Conservation (phyloP, 2,888 invertebrate species). For the Acholoe squamosa region DNA sequence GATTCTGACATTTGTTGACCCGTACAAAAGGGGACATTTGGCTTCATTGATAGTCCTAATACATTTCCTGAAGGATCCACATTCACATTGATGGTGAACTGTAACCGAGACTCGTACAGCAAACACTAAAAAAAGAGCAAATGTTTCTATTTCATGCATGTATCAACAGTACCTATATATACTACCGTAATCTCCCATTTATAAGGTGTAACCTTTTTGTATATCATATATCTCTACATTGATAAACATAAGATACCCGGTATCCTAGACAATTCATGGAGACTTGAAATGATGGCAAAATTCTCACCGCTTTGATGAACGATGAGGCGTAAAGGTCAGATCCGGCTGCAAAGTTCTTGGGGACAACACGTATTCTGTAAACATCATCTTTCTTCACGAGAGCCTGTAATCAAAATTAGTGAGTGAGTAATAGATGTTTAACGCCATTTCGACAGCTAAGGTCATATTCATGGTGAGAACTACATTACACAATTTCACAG, state of each 20-base stretch:
- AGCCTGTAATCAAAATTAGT: slow-evolving; percentile 84
- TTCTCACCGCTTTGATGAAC: slow-evolving; percentile 90
- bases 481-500: no score
- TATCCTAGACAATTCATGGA: no score
- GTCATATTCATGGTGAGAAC: no score
- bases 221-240: background rate
- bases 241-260: background rate
- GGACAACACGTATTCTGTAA: slow-evolving; percentile 89
- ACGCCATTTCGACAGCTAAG: no score
- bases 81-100: slow-evolving; percentile 91
- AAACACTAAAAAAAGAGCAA: slow-evolving; percentile 86
- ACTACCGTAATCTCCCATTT: no score
- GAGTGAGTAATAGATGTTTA: no score
- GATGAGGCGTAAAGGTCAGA: slow-evolving; percentile 84
- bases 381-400: slow-evolving; percentile 88
- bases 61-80: slow-evolving; percentile 91
- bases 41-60: slow-evolving; percentile 84
- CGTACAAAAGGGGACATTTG: slow-evolving; percentile 83
- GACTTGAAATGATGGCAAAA: no score
- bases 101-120: slow-evolving; percentile 89
- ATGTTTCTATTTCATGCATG: no score
- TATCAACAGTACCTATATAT: no score
- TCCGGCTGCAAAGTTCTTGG: slow-evolving; percentile 85
- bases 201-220: no score
- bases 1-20: slow-evolving; percentile 73